A percentile compares a stretch with the other conserved stretches of the same genome.
Conservation (phyloP, 2,113 vertebrate genomes). For the Phalacrocorax carbo region DNA sequence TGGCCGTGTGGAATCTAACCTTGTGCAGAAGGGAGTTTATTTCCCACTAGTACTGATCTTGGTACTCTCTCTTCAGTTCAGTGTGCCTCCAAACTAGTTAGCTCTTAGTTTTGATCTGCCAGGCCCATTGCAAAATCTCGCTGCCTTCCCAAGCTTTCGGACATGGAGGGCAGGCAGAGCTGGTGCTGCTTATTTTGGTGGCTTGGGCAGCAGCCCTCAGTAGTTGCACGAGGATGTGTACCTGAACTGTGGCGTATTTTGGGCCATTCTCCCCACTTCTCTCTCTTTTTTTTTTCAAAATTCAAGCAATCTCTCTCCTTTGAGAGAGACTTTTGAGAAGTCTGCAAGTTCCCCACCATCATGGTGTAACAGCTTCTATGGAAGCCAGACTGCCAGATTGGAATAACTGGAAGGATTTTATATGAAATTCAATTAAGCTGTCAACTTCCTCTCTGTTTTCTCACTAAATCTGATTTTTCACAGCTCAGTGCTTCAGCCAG, state of each 20-base stretch:
- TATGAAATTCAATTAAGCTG: background rate
- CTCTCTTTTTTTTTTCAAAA: background rate
- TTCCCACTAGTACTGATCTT: background rate
- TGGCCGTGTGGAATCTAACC: background rate
- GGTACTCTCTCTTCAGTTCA: background rate
- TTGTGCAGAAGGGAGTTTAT: background rate
- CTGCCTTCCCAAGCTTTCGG: accelerated
- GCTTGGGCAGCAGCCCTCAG: background rate
- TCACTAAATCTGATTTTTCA: background rate
- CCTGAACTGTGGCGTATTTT: background rate
- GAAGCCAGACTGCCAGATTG: background rate
- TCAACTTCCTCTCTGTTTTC: background rate
- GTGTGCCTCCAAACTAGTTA: background rate
- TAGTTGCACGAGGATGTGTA: too few relatives aligned
- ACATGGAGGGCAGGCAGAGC: too few relatives aligned
- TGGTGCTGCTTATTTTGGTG: background rate
- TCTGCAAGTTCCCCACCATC: background rate
- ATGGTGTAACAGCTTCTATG: background rate
- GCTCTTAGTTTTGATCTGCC: background rate
- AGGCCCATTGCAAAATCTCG: background rate
- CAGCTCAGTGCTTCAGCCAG: background rate
- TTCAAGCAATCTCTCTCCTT: background rate
- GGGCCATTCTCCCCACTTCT: background rate
- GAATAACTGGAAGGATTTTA: background rate
- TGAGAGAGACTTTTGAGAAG: background rate